Percentiles rank a stretch among this genome's conserved stretches.
phyloP scores from a whole-genome alignment of 1,140 invertebrate genomes.

The Phortica variegata region DNA sequence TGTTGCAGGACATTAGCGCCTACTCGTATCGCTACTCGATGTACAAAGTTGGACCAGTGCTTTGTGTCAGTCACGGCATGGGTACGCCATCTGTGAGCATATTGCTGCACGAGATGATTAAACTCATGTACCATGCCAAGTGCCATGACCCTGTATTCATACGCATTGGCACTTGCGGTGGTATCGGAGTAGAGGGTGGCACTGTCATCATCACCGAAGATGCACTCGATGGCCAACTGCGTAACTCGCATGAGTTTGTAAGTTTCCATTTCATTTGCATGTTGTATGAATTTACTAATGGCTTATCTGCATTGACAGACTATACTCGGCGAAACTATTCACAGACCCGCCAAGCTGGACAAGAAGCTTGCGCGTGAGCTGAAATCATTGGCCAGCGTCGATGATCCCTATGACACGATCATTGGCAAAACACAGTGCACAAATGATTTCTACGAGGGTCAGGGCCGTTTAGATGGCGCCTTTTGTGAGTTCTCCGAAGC shows the following conservation, averaged over 20 bases:
- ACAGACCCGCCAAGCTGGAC: constrained; percentile 81
- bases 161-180: constrained; percentile 91
- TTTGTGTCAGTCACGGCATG: constrained; percentile 80
- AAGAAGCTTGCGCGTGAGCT: constrained; percentile 76
- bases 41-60: constrained; percentile 79
- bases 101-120: constrained; percentile 89
- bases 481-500: constrained; percentile 91
- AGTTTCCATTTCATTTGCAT: constrained; percentile 28
- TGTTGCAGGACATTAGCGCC: constrained; percentile 84
- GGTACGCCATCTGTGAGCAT: constrained; percentile 90
- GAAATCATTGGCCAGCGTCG: constrained; percentile 67
- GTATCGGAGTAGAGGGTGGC: constrained; percentile 84
- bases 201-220: constrained; percentile 87
- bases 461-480: constrained; percentile 92
- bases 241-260: constrained; percentile 69
- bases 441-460: constrained; percentile 97
- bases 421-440: constrained; percentile 94
- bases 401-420: constrained; percentile 83
- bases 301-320: constrained; percentile 63
- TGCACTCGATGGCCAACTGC: constrained; percentile 78
- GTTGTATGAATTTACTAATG: background rate
- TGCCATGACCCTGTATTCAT: constrained; percentile 88
- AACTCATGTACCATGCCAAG: constrained; percentile 88
- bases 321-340: constrained; percentile 83
- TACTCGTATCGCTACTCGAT: constrained; percentile 94